Evolutionary conservation across 2,888 invertebrate species (phyloP).

Genomic region (Periphyllus acericola): DNA sequence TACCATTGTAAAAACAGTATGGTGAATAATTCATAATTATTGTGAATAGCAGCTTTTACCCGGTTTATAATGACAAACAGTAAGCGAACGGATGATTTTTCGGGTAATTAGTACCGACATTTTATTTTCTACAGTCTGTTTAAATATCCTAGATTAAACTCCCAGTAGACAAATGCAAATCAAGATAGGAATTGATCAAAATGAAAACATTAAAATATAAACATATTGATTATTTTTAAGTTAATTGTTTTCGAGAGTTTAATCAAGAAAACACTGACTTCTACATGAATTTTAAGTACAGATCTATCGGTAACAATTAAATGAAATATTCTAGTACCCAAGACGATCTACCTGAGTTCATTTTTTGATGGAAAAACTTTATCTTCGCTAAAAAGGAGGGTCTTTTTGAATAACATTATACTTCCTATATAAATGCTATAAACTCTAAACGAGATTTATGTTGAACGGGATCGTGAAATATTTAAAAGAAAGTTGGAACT

Average conservation of each 20-base stretch:
- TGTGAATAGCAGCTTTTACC: background rate
- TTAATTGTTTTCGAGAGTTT: background rate
- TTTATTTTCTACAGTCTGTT: background rate
- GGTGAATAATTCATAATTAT: constrained; percentile 20
- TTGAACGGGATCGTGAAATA: background rate
- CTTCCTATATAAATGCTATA: background rate
- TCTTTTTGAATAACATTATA: background rate
- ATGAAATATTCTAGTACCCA: background rate
- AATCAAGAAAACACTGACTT: background rate
- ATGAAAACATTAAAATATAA: background rate
- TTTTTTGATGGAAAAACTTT: constrained; percentile 35
- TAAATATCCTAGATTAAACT: background rate
- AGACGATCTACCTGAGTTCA: background rate
- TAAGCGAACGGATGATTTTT: background rate
- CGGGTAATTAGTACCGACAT: background rate
- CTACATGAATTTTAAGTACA: too few relatives aligned
- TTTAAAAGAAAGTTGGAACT: background rate
- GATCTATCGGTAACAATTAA: background rate
- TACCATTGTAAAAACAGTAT: constrained; percentile 13
- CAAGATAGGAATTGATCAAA: too few relatives aligned
- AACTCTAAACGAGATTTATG: background rate
- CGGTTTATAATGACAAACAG: background rate
- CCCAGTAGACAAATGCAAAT: too few relatives aligned
- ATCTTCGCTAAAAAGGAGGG: background rate
- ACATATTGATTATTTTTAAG: background rate